These are phyloP conservation scores for Laticauda laticaudata DNA, from an alignment of 2,113 vertebrate genomes.

Conservation along the genomic window DNA sequence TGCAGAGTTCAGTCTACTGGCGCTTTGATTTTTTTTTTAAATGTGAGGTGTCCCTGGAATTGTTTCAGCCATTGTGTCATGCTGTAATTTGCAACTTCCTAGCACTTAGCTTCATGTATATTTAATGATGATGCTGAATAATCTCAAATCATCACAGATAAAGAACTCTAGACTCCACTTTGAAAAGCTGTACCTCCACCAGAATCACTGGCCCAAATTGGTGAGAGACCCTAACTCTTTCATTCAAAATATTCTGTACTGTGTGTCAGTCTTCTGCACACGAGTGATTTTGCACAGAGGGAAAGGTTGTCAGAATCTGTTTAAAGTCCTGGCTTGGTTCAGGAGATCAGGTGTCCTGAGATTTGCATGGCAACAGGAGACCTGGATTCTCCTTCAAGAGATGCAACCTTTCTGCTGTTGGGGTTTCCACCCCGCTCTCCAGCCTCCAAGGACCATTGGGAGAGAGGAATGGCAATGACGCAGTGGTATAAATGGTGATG, in stretches of 20 bases:
- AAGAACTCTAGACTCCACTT: not conserved
- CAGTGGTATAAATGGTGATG: not conserved
- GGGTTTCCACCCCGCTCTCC: not conserved
- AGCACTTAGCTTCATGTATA: slow-evolving; percentile 27
- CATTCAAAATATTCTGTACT: not conserved
- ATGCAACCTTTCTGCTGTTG: not conserved
- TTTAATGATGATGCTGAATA: slow-evolving; percentile 14
- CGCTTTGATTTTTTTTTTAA: not conserved
- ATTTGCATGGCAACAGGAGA: not conserved
- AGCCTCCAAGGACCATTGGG: not conserved
- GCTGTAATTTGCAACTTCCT: slow-evolving; percentile 18
- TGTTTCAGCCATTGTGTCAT: not conserved
- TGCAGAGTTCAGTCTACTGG: not conserved
- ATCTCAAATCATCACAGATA: not conserved
- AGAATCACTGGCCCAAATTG: not conserved
- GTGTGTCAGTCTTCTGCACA: not conserved
- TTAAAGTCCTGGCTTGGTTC: not conserved
- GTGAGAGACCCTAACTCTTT: not conserved
- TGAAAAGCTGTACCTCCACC: not conserved
- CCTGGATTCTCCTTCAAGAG: not conserved
- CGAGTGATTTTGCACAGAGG: not conserved
- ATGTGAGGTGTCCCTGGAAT: slow-evolving; percentile 15
- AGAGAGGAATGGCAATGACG: not conserved
- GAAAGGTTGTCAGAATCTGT: not conserved
- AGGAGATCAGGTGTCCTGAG: not conserved